Percentiles rank a stretch among this genome's conserved stretches.
These are phyloP conservation scores for Apeltes quadracus DNA, from an alignment of 2,113 vertebrate genomes.

Conservation along the genomic window DNA sequence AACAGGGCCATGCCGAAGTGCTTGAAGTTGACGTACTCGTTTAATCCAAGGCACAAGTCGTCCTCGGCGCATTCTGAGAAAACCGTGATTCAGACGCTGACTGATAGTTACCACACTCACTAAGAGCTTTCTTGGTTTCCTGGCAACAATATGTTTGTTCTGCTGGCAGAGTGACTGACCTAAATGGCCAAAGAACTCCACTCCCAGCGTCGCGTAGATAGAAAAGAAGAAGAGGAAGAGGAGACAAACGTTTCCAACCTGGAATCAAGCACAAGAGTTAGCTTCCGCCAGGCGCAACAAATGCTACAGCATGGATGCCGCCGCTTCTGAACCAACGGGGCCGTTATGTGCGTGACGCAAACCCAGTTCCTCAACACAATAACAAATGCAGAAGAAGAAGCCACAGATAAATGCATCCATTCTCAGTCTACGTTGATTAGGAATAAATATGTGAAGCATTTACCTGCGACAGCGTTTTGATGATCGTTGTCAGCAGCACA, in stretches of 20 bases:
- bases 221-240: constrained; percentile 96
- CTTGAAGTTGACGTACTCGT: not conserved
- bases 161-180: constrained; percentile 83
- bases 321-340: no score
- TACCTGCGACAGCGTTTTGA: no score
- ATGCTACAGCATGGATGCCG: no score
- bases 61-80: constrained; percentile 10
- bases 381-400: no score
- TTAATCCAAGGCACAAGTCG: not conserved
- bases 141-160: no score
- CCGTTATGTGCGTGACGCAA: no score
- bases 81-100: not conserved
- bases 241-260: constrained; percentile 94
- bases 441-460: no score
- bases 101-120: not conserved
- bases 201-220: constrained; percentile 93
- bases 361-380: no score
- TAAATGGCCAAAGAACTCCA: constrained; percentile 91
- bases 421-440: no score
- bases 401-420: no score
- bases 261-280: constrained; percentile 33
- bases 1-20: constrained; percentile 21
- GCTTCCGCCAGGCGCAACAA: no score
- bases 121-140: not conserved
- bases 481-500: no score